Evolutionary conservation across 2,888 invertebrate genomes (phyloP).

Genomic region (Leucania comma): DNA sequence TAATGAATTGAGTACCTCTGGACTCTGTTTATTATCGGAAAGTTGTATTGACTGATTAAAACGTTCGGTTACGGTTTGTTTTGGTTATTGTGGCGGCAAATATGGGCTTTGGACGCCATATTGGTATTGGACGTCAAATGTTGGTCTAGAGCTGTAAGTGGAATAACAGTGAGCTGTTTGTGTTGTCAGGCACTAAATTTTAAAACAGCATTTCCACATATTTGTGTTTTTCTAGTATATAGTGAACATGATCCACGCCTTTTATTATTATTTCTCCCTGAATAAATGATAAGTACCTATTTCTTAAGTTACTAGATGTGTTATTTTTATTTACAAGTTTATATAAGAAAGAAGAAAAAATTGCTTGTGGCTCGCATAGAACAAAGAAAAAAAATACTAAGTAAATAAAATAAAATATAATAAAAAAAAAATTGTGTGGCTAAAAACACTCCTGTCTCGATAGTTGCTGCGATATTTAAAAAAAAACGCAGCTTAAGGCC

Average conservation of each 20-base stretch:
- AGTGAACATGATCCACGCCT: neutral
- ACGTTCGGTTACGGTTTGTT: slow-evolving; percentile 43
- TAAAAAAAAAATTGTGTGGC: no score
- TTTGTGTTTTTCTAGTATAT: neutral
- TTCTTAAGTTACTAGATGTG: neutral
- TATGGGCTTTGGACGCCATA: slow-evolving; percentile 13
- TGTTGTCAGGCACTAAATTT: neutral
- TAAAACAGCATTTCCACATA: neutral
- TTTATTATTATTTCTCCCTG: neutral
- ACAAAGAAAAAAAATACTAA: no score
- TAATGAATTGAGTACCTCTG: slow-evolving; percentile 74
- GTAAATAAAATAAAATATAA: no score
- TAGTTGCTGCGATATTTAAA: no score
- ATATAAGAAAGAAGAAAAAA: no score
- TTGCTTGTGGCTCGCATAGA: no score
- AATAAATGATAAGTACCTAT: neutral
- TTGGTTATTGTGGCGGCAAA: slow-evolving; percentile 26
- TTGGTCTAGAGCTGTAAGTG: slow-evolving; percentile 28
- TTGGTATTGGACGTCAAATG: slow-evolving; percentile 17
- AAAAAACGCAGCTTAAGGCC: no score
- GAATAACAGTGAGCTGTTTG: slow-evolving; percentile 11
- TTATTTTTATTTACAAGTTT: neutral
- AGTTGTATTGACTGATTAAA: slow-evolving; percentile 60
- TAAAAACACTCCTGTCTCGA: no score
- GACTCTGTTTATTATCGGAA: slow-evolving; percentile 45